These are phyloP conservation scores for Delphinus delphis DNA, from an alignment of 2,113 vertebrate species.

Conservation along the genomic window DNA sequence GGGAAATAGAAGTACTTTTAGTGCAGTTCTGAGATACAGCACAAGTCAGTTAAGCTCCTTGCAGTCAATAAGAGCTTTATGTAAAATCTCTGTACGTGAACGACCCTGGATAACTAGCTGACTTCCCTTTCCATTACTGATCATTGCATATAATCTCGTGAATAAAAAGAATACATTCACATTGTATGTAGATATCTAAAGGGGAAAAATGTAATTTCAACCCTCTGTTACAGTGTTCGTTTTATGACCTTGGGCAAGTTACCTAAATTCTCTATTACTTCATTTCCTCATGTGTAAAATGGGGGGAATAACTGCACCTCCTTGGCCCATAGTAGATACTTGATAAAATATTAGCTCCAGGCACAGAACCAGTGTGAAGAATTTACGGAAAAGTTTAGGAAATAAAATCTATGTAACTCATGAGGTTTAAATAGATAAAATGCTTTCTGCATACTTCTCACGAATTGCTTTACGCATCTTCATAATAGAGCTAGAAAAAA, in stretches of 20 bases:
- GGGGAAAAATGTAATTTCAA: not conserved
- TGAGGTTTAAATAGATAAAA: conserved; percentile 10
- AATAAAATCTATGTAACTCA: not conserved
- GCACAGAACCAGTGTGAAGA: not conserved
- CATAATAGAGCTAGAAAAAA: not conserved
- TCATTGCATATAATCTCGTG: not conserved
- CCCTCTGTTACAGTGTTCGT: not conserved
- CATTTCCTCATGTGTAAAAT: not conserved
- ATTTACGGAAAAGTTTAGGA: not conserved
- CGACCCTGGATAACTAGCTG: not conserved
- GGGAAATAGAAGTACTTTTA: not conserved
- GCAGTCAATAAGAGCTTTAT: not conserved
- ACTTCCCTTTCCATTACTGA: not conserved
- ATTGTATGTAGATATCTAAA: not conserved
- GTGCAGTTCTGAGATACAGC: not conserved
- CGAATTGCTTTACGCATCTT: not conserved
- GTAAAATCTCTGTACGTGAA: not conserved
- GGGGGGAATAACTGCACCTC: not conserved
- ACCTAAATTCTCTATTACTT: not conserved
- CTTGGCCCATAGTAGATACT: not conserved
- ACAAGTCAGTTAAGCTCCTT: not conserved
- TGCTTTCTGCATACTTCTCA: not conserved
- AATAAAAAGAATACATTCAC: not conserved
- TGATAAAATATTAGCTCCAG: not conserved
- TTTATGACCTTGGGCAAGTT: not conserved